Conservation (phyloP, 2,113 vertebrate species). For the Scalopus aquaticus region DNA sequence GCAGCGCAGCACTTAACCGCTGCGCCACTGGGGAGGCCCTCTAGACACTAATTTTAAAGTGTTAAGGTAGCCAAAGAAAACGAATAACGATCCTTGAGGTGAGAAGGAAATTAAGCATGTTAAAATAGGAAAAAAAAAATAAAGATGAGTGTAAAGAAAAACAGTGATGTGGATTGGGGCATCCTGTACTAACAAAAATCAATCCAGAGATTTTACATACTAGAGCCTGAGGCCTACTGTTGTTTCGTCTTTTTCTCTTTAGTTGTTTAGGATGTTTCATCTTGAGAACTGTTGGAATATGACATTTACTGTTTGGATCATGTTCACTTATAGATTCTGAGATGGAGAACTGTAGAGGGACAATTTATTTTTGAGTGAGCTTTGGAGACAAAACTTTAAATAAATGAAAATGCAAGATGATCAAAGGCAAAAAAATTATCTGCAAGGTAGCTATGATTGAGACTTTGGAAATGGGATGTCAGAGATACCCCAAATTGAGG, state of each 20-base stretch:
- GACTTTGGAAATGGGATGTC: not conserved
- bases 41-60: not conserved
- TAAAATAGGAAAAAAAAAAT: not conserved
- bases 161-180: not conserved
- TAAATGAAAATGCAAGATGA: not conserved
- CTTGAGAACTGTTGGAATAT: not conserved
- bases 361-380: not conserved
- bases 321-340: not conserved
- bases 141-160: not conserved
- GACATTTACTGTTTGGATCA: not conserved
- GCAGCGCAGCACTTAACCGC: no score
- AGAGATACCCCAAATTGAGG: not conserved
- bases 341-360: not conserved
- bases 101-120: not conserved
- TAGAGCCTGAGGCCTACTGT: not conserved
- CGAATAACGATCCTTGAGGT: not conserved
- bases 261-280: not conserved
- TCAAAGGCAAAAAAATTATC: not conserved
- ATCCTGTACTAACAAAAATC: not conserved
- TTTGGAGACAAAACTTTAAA: not conserved
- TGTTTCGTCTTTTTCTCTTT: not conserved
- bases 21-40: no score
- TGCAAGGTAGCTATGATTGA: not conserved
- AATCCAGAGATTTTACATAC: not conserved
- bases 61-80: not conserved